A percentile compares a stretch with the other conserved stretches of the same genome.
These are phyloP conservation scores for Nephotettix cincticeps DNA, from an alignment of 1,140 invertebrate species.

Conservation along the genomic window DNA sequence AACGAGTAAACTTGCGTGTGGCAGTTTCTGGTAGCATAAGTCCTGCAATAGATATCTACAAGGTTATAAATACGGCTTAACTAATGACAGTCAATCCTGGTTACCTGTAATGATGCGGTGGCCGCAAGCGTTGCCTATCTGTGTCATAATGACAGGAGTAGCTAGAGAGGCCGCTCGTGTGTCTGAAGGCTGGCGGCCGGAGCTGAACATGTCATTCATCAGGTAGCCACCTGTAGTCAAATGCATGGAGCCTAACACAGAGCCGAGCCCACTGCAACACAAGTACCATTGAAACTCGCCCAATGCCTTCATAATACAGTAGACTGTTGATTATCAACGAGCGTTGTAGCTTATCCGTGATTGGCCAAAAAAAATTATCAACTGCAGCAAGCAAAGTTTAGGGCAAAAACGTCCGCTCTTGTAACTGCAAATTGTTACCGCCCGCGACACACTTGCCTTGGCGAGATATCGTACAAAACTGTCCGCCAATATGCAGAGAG, in stretches of 20 bases:
- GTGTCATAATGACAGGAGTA: slow-evolving; percentile 43
- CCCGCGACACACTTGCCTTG: too few species aligned
- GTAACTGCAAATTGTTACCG: too few species aligned
- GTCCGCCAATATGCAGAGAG: too few species aligned
- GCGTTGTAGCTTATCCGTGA: too few species aligned
- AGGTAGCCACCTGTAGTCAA: slow-evolving; percentile 52
- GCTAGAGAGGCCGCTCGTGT: background rate
- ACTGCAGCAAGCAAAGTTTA: too few species aligned
- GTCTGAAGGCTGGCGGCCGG: background rate
- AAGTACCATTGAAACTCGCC: too few species aligned
- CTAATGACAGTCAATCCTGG: background rate
- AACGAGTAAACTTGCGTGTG: background rate
- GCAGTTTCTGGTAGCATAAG: background rate
- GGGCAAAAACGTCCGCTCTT: too few species aligned
- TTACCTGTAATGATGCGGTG: slow-evolving; percentile 48
- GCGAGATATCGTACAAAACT: too few species aligned
- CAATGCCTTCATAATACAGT: too few species aligned
- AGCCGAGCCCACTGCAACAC: slow-evolving; percentile 52
- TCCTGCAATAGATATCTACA: background rate
- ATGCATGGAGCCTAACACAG: slow-evolving; percentile 53
- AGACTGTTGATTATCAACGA: too few species aligned
- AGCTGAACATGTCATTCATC: slow-evolving; percentile 41
- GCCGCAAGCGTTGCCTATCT: slow-evolving; percentile 41
- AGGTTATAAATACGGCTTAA: background rate
- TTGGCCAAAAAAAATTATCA: too few species aligned